These are phyloP conservation scores for Nymphicus hollandicus DNA, from an alignment of 2,113 vertebrate species.

Conservation along the genomic window DNA sequence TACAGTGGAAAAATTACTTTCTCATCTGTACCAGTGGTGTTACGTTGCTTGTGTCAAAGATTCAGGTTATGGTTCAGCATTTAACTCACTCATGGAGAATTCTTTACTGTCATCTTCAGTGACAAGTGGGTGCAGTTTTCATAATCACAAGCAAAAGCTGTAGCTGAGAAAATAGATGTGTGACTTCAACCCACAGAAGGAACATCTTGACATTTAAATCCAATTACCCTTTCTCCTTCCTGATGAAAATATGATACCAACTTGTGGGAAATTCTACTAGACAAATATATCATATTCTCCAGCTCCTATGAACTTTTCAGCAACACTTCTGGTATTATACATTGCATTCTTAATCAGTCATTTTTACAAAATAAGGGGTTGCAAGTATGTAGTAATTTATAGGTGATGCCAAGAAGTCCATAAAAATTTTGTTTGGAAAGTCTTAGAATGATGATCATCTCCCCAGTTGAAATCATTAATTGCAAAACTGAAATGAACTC, in stretches of 20 bases:
- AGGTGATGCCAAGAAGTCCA: not conserved
- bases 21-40: not conserved
- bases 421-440: slow-evolving; percentile 18
- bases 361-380: not conserved
- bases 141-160: slow-evolving; percentile 59
- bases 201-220: slow-evolving; percentile 85
- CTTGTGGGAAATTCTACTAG: slow-evolving; percentile 46
- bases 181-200: slow-evolving; percentile 61
- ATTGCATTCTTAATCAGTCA: not conserved
- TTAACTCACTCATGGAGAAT: slow-evolving; percentile 31
- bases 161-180: slow-evolving; percentile 70
- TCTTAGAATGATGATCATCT: not conserved
- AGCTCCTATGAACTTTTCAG: slow-evolving; percentile 20
- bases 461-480: slow-evolving; percentile 64
- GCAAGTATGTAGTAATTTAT: not conserved
- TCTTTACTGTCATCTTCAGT: slow-evolving; percentile 14
- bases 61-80: not conserved
- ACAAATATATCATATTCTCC: slow-evolving; percentile 62
- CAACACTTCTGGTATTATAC: not conserved
- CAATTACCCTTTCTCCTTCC: slow-evolving; percentile 78
- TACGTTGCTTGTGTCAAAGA: not conserved
- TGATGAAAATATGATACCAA: slow-evolving; percentile 71
- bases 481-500: slow-evolving; percentile 58
- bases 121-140: slow-evolving; percentile 64
- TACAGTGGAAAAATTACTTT: not conserved